Evolutionary conservation across 2,797 vertebrate genomes (phyloP).

Genomic region (Australoheros facetus): DNA sequence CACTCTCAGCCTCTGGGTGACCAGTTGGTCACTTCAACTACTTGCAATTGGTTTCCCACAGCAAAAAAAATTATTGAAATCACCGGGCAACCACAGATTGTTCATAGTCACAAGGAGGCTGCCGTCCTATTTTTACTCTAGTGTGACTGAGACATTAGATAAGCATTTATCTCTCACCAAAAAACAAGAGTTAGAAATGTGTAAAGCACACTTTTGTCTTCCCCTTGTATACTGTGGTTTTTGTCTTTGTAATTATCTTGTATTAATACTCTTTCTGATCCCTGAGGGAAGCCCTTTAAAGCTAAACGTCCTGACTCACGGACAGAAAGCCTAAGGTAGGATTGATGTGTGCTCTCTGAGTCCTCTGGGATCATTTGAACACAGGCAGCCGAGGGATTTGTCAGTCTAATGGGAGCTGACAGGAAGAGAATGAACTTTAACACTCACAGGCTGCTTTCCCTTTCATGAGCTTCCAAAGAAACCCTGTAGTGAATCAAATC

Average conservation of each 20-base stretch:
- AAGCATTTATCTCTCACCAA: background rate
- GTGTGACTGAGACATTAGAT: background rate
- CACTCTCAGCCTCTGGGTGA: background rate
- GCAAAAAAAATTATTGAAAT: background rate
- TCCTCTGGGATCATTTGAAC: conserved; percentile 47
- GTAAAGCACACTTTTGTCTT: conserved; percentile 2
- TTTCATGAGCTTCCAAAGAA: conserved; percentile 67
- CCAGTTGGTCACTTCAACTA: background rate
- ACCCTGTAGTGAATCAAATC: conserved; percentile 51
- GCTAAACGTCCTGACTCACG: conserved; percentile 12
- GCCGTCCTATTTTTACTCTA: background rate
- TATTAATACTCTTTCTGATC: background rate
- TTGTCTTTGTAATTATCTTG: background rate
- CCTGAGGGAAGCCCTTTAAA: conserved; percentile 4
- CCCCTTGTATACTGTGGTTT: background rate
- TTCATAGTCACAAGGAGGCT: background rate
- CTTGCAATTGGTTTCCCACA: background rate
- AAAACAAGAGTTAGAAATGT: background rate
- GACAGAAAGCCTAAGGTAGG: conserved; percentile 19
- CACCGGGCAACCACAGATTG: background rate
- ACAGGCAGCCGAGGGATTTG: conserved; percentile 38
- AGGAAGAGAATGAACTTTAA: conserved; percentile 63
- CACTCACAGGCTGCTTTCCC: conserved; percentile 59
- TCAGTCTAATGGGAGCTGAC: conserved; percentile 65
- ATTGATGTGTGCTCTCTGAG: conserved; percentile 23